phyloP scores from a whole-genome alignment of 2,888 invertebrate species.

The Caradrina clavipalpis region DNA sequence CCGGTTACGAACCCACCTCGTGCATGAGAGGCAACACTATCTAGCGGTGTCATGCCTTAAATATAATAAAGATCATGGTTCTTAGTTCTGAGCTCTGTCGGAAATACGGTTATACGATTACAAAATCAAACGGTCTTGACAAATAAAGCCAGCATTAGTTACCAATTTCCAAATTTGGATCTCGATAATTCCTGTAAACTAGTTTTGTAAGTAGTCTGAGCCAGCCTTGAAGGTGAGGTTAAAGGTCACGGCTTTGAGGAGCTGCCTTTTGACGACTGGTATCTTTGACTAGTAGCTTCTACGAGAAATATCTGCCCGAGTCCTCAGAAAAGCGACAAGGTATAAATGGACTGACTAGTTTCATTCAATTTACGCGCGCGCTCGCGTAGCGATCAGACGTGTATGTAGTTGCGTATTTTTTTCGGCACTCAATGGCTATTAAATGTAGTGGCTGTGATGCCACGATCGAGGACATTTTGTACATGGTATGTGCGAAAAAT shows the following conservation, averaged over 20 bases:
- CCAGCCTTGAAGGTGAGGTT: constrained; percentile 16
- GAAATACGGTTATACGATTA: neutral
- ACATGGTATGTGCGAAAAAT: too few relatives aligned
- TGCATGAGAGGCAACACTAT: too few relatives aligned
- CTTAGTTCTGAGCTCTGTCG: neutral
- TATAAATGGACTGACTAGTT: neutral
- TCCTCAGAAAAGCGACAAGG: neutral
- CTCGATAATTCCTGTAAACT: constrained; percentile 25
- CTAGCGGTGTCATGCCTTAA: too few relatives aligned
- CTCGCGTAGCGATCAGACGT: too few relatives aligned
- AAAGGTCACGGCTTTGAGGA: constrained; percentile 17
- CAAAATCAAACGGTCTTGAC: constrained; percentile 15
- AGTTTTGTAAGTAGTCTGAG: constrained; percentile 14
- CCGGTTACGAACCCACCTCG: too few relatives aligned
- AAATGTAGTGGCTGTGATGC: too few relatives aligned
- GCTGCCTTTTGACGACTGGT: constrained; percentile 16
- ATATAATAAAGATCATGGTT: too few relatives aligned
- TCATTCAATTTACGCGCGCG: too few relatives aligned
- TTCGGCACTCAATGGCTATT: too few relatives aligned
- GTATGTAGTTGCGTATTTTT: too few relatives aligned
- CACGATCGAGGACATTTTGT: too few relatives aligned
- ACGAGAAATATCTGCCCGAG: neutral
- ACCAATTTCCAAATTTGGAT: constrained; percentile 18
- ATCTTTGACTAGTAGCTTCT: constrained; percentile 5
- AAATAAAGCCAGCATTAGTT: constrained; percentile 8